Percentiles rank a stretch among this genome's conserved stretches.
Evolutionary conservation across 2,888 invertebrate genomes (phyloP).

Genomic region (Parochlus steinenii): DNA sequence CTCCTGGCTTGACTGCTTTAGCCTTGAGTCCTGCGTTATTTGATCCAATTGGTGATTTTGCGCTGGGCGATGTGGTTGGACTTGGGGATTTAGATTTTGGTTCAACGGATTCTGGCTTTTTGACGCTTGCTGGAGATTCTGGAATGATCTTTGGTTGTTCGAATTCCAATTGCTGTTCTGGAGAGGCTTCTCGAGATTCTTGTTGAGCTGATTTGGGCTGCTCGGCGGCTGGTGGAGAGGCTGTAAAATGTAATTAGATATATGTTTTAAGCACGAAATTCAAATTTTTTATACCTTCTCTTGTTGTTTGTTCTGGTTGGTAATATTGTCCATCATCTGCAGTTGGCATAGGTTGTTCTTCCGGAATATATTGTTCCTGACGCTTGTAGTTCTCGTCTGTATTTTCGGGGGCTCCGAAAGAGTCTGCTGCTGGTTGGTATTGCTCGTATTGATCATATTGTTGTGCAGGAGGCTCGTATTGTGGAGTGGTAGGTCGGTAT

Average conservation of each 20-base stretch:
- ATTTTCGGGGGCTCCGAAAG: no score
- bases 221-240: no score
- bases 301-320: no score
- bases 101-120: conserved; percentile 5
- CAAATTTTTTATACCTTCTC: no score
- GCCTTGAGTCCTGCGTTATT: conserved; percentile 13
- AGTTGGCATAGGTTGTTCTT: no score
- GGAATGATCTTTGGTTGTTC: conserved; percentile 4
- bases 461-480: conserved; percentile 2
- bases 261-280: no score
- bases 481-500: not conserved
- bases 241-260: no score
- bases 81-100: conserved; percentile 3
- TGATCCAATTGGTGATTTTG: conserved; percentile 12
- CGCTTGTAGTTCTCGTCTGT: no score
- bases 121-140: conserved; percentile 12
- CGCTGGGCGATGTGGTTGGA: conserved; percentile 14
- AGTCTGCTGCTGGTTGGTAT: conserved; percentile 5
- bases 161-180: conserved; percentile 5
- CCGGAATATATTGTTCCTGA: no score
- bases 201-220: no score
- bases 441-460: conserved; percentile 6
- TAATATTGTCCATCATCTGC: no score
- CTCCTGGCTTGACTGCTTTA: conserved; percentile 7
- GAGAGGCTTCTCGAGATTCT: conserved; percentile 4